Evolutionary conservation across 2,797 vertebrate species (phyloP), one percentile per base, ranked within the genome.

Genomic region (Holocentrus rufus): DNA sequence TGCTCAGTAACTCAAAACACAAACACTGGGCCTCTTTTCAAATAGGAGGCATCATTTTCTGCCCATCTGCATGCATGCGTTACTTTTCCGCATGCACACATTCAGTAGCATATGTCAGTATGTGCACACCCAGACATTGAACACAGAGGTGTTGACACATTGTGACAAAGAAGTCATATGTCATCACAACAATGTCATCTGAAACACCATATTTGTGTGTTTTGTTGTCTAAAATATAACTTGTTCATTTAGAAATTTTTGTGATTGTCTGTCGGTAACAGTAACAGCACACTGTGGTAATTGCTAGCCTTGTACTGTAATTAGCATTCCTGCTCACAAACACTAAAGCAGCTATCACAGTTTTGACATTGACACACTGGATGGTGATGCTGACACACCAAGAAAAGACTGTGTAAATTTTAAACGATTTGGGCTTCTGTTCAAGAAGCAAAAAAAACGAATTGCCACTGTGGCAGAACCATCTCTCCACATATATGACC

Each of bases 311-410:
- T 20, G 22, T 31, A 25, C 22, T 69, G 36, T 66, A 74, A 73
- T 64, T 69, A 55, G 53, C 18, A 46, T 68, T 86, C 23, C 34
- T 52, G 13, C 22, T 59, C 34, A 70, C 74, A 71, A 66, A 74
- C 52, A 47, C 27, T 55, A 39, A 62, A 69, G 47, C 72, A 74
- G 54, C 34, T 27, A 9, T 52, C 25, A 63, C 36, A 39, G 27
- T 61, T 69, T 54, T 74, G 64, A 78, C 60, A 64, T 17, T 46
- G 44, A 72, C 62, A 31, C 7, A 42, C 47, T 67, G 25, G 62
- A 57, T 60, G 14, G 15, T 8, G 5, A 57, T 31, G 25, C 22
- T 49, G 47, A 58, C 36, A 65, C 44, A 77, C 47, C 3, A 60
- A 49, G 54, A 55, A n/a, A 17, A 62, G 2, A 34, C 31, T 46